Conservation (phyloP, 2,888 invertebrate genomes). For the Actias luna region DNA sequence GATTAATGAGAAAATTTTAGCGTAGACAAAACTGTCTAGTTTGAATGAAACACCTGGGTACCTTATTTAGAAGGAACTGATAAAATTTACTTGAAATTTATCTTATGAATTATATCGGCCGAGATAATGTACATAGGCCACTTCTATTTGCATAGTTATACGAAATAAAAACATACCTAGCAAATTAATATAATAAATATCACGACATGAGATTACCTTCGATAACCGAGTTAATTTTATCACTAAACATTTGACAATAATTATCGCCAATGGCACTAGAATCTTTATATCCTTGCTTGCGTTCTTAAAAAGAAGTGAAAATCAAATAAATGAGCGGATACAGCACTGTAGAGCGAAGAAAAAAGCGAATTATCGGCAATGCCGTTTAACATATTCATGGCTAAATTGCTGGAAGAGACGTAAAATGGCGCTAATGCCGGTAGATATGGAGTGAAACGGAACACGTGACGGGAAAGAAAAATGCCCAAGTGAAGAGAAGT, state of each 20-base stretch:
- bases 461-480: conserved; percentile 41
- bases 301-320: conserved; percentile 31
- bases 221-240: background rate
- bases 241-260: conserved; percentile 5
- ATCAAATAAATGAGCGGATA: conserved; percentile 41
- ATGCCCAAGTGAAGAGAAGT: conserved; percentile 17
- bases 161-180: no score
- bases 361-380: conserved; percentile 38
- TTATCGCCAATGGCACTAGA: conserved; percentile 30
- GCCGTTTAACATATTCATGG: conserved; percentile 32
- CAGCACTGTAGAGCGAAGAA: conserved; percentile 13
- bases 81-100: conserved; percentile 12
- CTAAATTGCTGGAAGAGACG: conserved; percentile 41
- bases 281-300: conserved; percentile 32
- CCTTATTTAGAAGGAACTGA: conserved; percentile 5
- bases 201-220: background rate
- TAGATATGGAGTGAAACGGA: conserved; percentile 28
- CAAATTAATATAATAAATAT: background rate
- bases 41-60: conserved; percentile 13
- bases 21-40: conserved; percentile 1
- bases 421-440: conserved; percentile 39
- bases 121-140: background rate
- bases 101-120: conserved; percentile 13
- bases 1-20: conserved; percentile 7
- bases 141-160: background rate